Conservation (phyloP, 2,113 vertebrate species). For the Lucifuga dentata region DNA sequence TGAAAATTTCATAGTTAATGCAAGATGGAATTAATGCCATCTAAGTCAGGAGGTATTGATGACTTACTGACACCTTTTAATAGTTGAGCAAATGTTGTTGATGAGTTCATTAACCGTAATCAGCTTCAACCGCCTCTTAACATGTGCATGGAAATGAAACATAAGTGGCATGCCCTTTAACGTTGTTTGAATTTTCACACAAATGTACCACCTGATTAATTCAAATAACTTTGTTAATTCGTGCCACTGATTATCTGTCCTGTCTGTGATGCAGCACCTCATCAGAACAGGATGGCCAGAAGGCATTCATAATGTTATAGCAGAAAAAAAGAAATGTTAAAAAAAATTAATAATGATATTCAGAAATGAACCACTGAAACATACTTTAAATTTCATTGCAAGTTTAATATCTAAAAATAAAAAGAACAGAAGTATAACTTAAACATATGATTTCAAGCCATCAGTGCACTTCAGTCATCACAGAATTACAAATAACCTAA, state of each 20-base stretch:
- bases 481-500: no score
- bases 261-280: constrained; percentile 73
- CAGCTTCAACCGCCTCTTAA: constrained; percentile 55
- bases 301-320: constrained; percentile 61
- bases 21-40: constrained; percentile 54
- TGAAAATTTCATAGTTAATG: constrained; percentile 52
- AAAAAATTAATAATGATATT: constrained; percentile 68
- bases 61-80: constrained; percentile 46
- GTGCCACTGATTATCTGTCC: constrained; percentile 69
- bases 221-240: constrained; percentile 76
- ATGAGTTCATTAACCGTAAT: constrained; percentile 75
- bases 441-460: neutral
- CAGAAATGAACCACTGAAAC: constrained; percentile 14
- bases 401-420: constrained; percentile 12
- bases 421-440: neutral
- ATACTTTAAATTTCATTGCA: neutral
- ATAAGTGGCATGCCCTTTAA: constrained; percentile 59
- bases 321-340: constrained; percentile 63
- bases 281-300: constrained; percentile 70
- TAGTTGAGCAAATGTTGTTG: constrained; percentile 56
- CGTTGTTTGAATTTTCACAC: constrained; percentile 57
- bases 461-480: neutral
- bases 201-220: constrained; percentile 74
- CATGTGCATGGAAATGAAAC: constrained; percentile 62
- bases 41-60: constrained; percentile 59